These are phyloP conservation scores for Onychorhynchus coronatus DNA, from an alignment of 2,113 vertebrate genomes.

Conservation along the genomic window DNA sequence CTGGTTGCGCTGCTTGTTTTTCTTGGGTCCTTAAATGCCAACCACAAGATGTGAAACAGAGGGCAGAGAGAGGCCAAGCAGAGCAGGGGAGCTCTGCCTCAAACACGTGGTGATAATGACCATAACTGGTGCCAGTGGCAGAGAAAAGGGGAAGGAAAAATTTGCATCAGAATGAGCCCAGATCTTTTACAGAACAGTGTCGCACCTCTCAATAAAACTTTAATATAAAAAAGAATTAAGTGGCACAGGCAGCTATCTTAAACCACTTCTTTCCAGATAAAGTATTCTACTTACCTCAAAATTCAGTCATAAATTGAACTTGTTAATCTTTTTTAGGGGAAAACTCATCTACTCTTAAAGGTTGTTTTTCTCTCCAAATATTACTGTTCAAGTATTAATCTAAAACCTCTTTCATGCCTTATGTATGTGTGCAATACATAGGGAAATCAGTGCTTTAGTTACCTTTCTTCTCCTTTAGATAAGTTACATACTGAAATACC, in stretches of 20 bases:
- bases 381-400: background rate
- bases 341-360: background rate
- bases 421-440: fast-evolving
- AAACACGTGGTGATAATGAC: background rate
- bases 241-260: background rate
- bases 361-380: background rate
- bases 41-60: background rate
- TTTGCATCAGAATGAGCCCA: background rate
- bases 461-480: background rate
- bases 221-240: background rate
- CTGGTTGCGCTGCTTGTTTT: background rate
- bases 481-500: background rate
- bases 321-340: background rate
- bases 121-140: background rate
- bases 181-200: background rate
- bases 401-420: background rate
- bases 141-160: background rate
- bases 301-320: background rate
- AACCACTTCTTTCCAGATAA: background rate
- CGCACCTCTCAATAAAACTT: background rate
- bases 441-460: background rate
- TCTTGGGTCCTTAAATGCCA: background rate
- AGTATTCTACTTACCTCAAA: background rate
- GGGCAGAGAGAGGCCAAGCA: background rate
- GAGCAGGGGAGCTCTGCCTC: background rate